Evolutionary conservation across 2,888 invertebrate species (phyloP).

Genomic region (Hyposoter dolosus): DNA sequence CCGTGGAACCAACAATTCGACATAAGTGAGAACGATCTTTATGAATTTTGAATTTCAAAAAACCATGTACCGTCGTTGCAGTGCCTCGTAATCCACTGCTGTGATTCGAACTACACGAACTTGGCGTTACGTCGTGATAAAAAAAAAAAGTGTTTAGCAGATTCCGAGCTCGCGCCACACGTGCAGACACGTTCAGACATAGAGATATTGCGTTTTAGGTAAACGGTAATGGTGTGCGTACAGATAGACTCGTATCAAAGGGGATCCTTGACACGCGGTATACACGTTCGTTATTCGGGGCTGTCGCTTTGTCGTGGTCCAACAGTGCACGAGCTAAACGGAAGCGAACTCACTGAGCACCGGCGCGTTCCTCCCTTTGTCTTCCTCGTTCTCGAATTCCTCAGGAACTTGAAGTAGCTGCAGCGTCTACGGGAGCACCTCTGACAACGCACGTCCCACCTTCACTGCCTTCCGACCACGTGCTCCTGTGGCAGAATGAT

Average conservation of each 20-base stretch:
- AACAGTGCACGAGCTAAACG: constrained; percentile 19
- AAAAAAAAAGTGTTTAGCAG: constrained; percentile 18
- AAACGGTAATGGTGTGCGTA: constrained; percentile 1
- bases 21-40: neutral
- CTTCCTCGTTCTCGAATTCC: constrained; percentile 44
- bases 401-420: constrained; percentile 3
- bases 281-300: constrained; percentile 24
- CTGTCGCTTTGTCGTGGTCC: constrained; percentile 36
- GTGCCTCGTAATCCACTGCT: neutral
- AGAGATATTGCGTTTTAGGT: neutral
- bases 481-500: constrained; percentile 10
- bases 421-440: neutral
- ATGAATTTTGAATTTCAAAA: neutral
- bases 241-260: constrained; percentile 38
- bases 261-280: constrained; percentile 26
- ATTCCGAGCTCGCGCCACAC: neutral
- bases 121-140: neutral
- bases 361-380: constrained; percentile 35
- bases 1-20: neutral
- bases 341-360: constrained; percentile 23
- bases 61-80: neutral
- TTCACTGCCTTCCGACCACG: neutral
- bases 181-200: neutral
- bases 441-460: constrained; percentile 6
- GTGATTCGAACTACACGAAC: neutral